Evolutionary conservation across 2,797 vertebrate species (phyloP), one percentile per base, ranked within the genome.

Genomic region (Enteromius fasciolatus): DNA sequence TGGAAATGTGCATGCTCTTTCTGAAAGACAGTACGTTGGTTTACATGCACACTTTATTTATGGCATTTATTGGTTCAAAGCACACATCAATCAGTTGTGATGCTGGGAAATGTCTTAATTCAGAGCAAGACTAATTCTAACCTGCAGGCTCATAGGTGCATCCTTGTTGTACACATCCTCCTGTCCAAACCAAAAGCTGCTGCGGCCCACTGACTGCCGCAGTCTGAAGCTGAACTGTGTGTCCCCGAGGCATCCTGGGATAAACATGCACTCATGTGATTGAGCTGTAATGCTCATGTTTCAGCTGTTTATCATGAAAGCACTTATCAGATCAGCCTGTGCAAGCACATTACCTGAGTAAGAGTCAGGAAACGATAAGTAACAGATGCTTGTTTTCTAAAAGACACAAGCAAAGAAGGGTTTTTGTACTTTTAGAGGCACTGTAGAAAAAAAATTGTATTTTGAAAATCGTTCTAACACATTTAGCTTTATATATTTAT

Each of bases 181-280:
- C 0, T 95, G 92, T 14, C 86, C 78, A 2, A 90, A 87, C 69
- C 88, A 89, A 0, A 86, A 39, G 0, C 25, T 75, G 67, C 85
- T 78, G 41, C 94, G 95, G 0, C 96, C 95, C 1, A 97, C 94
- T 0, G 97, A 96, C 90, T 96, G 96, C 2, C 97, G 96, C 12
- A 99, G 93, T 33, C 97, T 94, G 91, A 99, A 99, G 86, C 95
- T 97, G 89, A 99, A 99, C 87, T 98, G 97, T 0, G 98, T 99
- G 88, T 99, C 98, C 52, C 98, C 98, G 0, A 98, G 95, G 92
- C 96, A 95, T 81, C 98, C 97, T 97, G 84, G 6, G 54, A 79
- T 61, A 74, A 6, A 46, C 33, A 81, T 41, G 39, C 20, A 66
- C 20, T 82, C 61, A 82, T 25, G 69, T 79, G 63, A 85, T 2